Evolutionary conservation across 2,888 invertebrate genomes (phyloP).

Genomic region (Standfussiana lucernea): DNA sequence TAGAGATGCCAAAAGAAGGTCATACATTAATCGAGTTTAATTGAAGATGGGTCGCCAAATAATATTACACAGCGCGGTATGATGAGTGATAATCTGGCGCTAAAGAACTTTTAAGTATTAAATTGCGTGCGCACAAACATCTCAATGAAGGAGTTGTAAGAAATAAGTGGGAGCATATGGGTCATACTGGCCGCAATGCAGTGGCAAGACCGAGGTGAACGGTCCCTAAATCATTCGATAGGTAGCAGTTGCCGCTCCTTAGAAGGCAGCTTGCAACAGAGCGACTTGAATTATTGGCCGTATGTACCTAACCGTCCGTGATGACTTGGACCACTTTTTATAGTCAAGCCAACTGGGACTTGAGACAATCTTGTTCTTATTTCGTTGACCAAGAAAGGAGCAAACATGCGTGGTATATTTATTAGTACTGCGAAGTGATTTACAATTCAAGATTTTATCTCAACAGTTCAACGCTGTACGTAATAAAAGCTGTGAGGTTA

Average conservation of each 20-base stretch:
- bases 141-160: constrained; percentile 38
- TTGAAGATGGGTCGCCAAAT: constrained; percentile 34
- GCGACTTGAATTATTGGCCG: constrained; percentile 56
- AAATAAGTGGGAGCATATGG: constrained; percentile 65
- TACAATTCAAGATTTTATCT: constrained; percentile 34
- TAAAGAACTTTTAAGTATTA: constrained; percentile 44
- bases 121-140: constrained; percentile 59
- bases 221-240: constrained; percentile 81
- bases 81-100: constrained; percentile 20
- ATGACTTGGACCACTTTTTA: constrained; percentile 64
- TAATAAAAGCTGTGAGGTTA: constrained; percentile 31
- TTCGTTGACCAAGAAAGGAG: constrained; percentile 45
- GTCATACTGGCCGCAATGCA: constrained; percentile 69
- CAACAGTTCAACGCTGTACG: not conserved
- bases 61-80: constrained; percentile 2
- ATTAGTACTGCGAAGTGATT: constrained; percentile 50
- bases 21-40: constrained; percentile 14
- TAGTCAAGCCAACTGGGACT: constrained; percentile 37
- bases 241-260: constrained; percentile 75
- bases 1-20: not conserved
- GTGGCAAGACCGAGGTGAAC: constrained; percentile 82
- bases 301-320: constrained; percentile 46
- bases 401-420: constrained; percentile 48
- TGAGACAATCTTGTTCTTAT: constrained; percentile 56
- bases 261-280: constrained; percentile 84